phyloP scores from a whole-genome alignment of 2,888 invertebrate species.

The Drosophila eohydei region DNA sequence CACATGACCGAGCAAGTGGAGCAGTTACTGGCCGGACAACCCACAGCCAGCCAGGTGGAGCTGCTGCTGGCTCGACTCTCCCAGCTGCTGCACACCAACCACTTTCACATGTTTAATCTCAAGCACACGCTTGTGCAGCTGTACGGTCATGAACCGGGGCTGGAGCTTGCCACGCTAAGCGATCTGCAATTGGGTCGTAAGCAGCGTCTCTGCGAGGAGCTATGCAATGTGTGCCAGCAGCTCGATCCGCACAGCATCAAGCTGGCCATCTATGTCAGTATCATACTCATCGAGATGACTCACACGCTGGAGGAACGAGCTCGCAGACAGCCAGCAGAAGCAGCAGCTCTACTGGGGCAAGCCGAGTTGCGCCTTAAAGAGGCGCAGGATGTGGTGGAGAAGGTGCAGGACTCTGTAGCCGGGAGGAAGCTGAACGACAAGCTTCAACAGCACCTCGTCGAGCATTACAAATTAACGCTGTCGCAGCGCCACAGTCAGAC shows the following conservation, averaged over 20 bases:
- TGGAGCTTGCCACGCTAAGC: constrained; percentile 86
- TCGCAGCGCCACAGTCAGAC: constrained; percentile 29
- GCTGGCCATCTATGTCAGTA: constrained; percentile 91
- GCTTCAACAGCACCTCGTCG: constrained; percentile 49
- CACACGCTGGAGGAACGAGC: constrained; percentile 86
- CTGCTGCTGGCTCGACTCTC: constrained; percentile 89
- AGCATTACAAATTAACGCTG: constrained; percentile 60
- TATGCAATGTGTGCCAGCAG: constrained; percentile 87
- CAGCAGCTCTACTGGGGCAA: constrained; percentile 45
- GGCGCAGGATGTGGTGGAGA: constrained; percentile 77
- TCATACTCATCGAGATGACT: constrained; percentile 90
- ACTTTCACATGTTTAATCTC: constrained; percentile 92
- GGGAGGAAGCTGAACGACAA: constrained; percentile 81
- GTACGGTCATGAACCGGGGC: constrained; percentile 89
- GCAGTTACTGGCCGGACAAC: constrained; percentile 86
- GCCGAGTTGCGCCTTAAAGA: constrained; percentile 70
- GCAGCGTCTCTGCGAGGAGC: constrained; percentile 88
- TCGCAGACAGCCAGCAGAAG: constrained; percentile 76
- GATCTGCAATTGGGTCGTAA: constrained; percentile 88
- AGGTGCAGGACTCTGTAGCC: constrained; percentile 82
- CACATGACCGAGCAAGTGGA: constrained; percentile 93
- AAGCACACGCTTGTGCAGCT: constrained; percentile 93
- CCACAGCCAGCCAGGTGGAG: constrained; percentile 87
- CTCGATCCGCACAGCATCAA: constrained; percentile 91
- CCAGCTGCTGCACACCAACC: constrained; percentile 92